Conservation (phyloP, 2,113 vertebrate species). For the Caloenas nicobarica region DNA sequence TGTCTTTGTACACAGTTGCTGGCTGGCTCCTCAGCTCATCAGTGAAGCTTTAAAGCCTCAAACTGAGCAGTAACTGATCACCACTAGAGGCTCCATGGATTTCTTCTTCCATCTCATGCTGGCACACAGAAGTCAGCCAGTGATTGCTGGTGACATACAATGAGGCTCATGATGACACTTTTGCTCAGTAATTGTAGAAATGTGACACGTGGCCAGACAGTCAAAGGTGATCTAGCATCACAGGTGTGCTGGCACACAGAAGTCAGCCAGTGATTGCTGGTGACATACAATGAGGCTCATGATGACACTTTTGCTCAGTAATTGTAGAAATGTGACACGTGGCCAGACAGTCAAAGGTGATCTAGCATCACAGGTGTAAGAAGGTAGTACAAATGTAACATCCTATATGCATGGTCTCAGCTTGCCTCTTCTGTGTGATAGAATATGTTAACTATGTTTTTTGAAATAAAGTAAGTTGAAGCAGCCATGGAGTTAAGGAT, state of each 20-base stretch:
- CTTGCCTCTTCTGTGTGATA: not conserved
- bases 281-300: not conserved
- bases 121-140: not conserved
- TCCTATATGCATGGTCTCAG: not conserved
- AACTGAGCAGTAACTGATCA: not conserved
- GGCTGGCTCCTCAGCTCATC: not conserved
- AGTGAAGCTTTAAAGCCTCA: not conserved
- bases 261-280: not conserved
- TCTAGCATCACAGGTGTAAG: not conserved
- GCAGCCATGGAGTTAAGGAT: not conserved
- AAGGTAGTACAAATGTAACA: not conserved
- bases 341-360: not conserved
- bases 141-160: not conserved
- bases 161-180: not conserved
- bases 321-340: not conserved
- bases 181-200: not conserved
- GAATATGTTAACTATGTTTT: not conserved
- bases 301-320: not conserved
- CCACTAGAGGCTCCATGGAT: fast-evolving
- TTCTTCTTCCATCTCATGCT: not conserved
- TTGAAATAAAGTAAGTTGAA: not conserved
- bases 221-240: not conserved
- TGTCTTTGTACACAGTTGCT: not conserved
- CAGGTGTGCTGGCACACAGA: not conserved
- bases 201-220: not conserved